A percentile compares a stretch with the other conserved stretches of the same genome.
phyloP scores from a whole-genome alignment of 2,888 invertebrate species.

The Penaeus monodon region DNA sequence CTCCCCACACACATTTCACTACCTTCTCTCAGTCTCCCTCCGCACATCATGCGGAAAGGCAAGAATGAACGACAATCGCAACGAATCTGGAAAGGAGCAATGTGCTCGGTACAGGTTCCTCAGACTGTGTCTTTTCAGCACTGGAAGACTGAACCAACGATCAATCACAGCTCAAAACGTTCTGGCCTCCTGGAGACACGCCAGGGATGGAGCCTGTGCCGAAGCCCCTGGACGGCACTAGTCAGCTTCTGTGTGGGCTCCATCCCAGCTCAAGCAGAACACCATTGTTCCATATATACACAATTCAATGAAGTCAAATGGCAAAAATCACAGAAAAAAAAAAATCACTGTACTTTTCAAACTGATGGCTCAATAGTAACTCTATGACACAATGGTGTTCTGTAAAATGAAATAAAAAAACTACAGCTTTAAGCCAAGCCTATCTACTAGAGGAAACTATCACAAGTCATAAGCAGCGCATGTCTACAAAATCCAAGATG shows the following conservation, averaged over 20 bases:
- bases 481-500: slow-evolving; percentile 46
- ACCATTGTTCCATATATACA: slow-evolving; percentile 18
- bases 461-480: slow-evolving; percentile 43
- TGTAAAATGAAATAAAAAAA: slow-evolving; percentile 20
- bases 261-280: slow-evolving; percentile 23
- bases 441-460: slow-evolving; percentile 46
- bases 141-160: slow-evolving; percentile 61
- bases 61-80: too few relatives aligned
- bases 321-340: slow-evolving; percentile 27
- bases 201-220: background rate
- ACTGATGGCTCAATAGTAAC: too few relatives aligned
- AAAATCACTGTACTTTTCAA: slow-evolving; percentile 16
- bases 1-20: slow-evolving; percentile 1
- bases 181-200: slow-evolving; percentile 46
- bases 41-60: too few relatives aligned
- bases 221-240: slow-evolving; percentile 7
- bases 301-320: slow-evolving; percentile 7
- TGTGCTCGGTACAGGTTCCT: slow-evolving; percentile 18
- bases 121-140: slow-evolving; percentile 23
- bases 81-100: background rate
- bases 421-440: slow-evolving; percentile 46
- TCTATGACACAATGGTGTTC: slow-evolving; percentile 47
- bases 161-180: slow-evolving; percentile 49
- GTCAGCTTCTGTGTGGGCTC: slow-evolving; percentile 21
- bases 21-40: too few relatives aligned